phyloP scores from a whole-genome alignment of 2,888 invertebrate species.

The Myopa tessellatipennis region DNA sequence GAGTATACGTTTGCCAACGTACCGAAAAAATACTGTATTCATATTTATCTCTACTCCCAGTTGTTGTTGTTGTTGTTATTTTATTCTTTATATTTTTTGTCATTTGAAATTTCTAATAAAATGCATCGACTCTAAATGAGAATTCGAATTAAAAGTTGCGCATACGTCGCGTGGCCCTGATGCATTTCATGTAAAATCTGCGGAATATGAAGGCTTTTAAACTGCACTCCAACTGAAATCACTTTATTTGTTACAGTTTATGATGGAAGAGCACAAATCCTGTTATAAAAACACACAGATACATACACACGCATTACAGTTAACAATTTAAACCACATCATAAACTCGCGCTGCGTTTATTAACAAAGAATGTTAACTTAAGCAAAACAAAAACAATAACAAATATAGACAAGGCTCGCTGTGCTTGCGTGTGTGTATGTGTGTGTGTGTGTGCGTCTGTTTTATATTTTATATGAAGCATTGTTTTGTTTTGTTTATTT shows the following conservation, averaged over 20 bases:
- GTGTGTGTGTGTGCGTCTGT: neutral
- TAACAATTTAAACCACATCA: neutral
- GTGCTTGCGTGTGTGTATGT: neutral
- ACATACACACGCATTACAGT: neutral
- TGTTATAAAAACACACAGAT: neutral
- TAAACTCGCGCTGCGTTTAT: neutral
- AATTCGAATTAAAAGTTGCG: conserved; percentile 13
- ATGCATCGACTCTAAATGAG: no score
- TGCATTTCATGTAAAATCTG: neutral
- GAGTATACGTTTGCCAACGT: no score
- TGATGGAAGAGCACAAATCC: no score
- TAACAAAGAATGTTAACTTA: neutral
- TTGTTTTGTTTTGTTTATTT: neutral
- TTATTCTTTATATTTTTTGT: no score
- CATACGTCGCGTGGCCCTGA: conserved; percentile 16
- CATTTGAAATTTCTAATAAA: no score
- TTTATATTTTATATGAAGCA: neutral
- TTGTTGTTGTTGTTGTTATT: neutral
- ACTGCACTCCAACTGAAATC: neutral
- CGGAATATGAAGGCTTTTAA: neutral
- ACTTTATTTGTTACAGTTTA: no score
- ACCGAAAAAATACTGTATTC: no score
- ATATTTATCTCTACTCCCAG: no score
- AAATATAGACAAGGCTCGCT: neutral
- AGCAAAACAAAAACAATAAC: conserved; percentile 5